These are phyloP conservation scores for Probosciger aterrimus DNA, from an alignment of 2,113 vertebrate species.

Conservation along the genomic window DNA sequence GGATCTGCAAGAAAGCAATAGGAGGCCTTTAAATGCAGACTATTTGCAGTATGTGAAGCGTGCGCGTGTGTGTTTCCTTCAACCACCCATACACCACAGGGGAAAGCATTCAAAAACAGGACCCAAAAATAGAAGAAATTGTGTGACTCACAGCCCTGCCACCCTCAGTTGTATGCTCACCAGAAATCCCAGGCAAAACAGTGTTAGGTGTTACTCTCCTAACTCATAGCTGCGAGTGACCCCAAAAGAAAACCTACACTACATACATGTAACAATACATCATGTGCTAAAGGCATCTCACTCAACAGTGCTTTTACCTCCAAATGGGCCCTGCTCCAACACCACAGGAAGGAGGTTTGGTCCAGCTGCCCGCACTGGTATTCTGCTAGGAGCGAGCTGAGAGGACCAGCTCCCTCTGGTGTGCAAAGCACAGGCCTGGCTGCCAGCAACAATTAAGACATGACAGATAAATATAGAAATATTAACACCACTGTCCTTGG, in stretches of 20 bases:
- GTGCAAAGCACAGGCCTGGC: background rate
- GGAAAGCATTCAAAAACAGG: conserved; percentile 37
- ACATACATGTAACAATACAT: background rate
- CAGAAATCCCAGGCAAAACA: conserved; percentile 21
- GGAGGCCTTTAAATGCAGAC: conserved; percentile 37
- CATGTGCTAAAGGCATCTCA: background rate
- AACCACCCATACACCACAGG: background rate
- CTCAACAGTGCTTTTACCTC: background rate
- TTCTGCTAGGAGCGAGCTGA: background rate
- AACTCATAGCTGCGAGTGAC: background rate
- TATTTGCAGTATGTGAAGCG: conserved; percentile 35
- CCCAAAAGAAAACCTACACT: background rate
- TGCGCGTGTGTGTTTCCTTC: conserved; percentile 24
- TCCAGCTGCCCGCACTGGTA: background rate
- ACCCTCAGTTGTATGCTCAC: background rate
- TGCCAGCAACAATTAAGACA: background rate
- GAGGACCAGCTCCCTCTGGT: background rate
- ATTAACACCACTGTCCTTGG: background rate
- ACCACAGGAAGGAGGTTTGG: background rate
- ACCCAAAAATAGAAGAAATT: conserved; percentile 24
- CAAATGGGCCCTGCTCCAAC: background rate
- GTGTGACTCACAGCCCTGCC: conserved; percentile 12
- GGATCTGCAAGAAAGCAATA: conserved; percentile 35
- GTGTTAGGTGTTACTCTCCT: background rate
- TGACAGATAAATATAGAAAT: background rate